Evolutionary conservation across 2,113 vertebrate genomes (phyloP).

Genomic region (Uria lomvia): DNA sequence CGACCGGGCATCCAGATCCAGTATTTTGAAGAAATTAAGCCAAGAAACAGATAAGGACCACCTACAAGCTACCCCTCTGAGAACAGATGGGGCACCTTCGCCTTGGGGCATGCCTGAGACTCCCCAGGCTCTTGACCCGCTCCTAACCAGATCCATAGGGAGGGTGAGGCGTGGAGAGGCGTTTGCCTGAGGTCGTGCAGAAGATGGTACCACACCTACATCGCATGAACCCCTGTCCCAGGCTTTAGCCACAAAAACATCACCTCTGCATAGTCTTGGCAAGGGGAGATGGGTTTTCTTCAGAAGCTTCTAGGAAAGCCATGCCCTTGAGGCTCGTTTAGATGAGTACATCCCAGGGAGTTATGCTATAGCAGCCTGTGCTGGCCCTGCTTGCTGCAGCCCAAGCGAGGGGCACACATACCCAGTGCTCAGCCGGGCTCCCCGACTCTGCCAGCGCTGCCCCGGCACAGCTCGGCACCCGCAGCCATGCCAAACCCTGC

Average conservation of each 20-base stretch:
- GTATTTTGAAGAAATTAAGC: background rate
- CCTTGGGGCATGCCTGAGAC: accelerated
- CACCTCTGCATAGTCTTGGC: background rate
- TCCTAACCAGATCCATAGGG: accelerated
- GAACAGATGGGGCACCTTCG: background rate
- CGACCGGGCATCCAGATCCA: accelerated
- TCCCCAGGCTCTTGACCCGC: background rate
- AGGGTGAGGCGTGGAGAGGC: background rate
- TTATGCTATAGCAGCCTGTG: background rate
- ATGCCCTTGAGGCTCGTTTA: background rate
- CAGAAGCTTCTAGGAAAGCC: background rate
- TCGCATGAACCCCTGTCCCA: accelerated
- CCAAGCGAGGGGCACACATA: accelerated
- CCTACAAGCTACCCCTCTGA: background rate
- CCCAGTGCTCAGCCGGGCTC: background rate
- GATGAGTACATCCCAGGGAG: background rate
- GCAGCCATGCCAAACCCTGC: background rate
- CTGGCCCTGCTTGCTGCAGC: background rate
- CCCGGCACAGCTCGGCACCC: background rate
- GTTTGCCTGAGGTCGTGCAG: background rate
- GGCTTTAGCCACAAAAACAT: background rate
- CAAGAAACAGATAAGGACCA: background rate
- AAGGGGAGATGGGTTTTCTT: background rate
- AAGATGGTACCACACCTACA: accelerated
- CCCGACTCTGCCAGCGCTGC: background rate